Evolutionary conservation across 2,113 vertebrate species (phyloP), one percentile per base, ranked within the genome.

Genomic region (Lethenteron reissneri): DNA sequence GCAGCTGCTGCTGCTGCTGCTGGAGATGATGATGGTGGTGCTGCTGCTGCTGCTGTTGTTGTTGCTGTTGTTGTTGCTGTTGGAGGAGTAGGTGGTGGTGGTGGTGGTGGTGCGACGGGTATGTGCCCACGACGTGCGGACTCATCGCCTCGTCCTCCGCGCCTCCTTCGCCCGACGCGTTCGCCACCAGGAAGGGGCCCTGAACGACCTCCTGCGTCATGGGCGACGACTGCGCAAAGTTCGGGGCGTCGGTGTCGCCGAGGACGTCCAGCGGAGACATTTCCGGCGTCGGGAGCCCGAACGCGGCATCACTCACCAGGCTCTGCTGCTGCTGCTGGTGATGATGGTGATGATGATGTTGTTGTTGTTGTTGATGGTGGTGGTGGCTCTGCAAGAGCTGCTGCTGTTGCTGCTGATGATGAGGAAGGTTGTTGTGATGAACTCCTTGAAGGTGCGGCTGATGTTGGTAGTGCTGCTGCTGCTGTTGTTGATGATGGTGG

Each of bases 191-290:
- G 41, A 41, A 41, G 41, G 41, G 41, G 41, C 5, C 41, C 69
- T 84, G 82, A 69, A 84, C 85, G 74, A 87, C 88, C 74, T 95
- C 90, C n/a, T 72, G 72, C 8, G 83, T n/a, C 14, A 82, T 75
- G 17, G 85, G 81, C 9, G 83, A 77, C 1, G 82, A 76, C 41
- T 41, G 41, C 5, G 41, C 5, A 73, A 88, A 87, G 76, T 87
- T 92, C 13, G 84, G 79, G 58, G 85, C 79, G 73, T 90, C 90
- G 3, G 82, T 75, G 64, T 87, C 41, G 41, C 41, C 87, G 13
- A 89, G n/a, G 79, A 85, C 82, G 57, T 91, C 87, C 82, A 92
- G 81, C 2, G 90, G 86, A 12, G 90, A 94, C 2, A 87, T 85
- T 80, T 95, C 91, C 2, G 90, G 89, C 0, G 91, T 94, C 58